Evolutionary conservation across 2,888 invertebrate species (phyloP).

Genomic region (Luperina testacea): DNA sequence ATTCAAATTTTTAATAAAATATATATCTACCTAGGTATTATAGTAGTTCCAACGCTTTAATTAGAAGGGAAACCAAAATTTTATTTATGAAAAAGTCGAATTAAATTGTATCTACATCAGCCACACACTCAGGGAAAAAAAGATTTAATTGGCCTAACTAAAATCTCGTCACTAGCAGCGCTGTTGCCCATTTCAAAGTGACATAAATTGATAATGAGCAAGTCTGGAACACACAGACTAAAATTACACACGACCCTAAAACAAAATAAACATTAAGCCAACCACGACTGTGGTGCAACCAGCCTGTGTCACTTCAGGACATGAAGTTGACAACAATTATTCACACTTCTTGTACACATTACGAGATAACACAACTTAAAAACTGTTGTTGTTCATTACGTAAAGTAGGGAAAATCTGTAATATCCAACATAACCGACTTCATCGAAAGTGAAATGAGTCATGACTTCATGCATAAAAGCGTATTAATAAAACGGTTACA

Average conservation of each 20-base stretch:
- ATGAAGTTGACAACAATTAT: slow-evolving; percentile 38
- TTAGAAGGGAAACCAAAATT: not conserved
- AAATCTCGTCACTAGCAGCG: not conserved
- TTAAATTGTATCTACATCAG: not conserved
- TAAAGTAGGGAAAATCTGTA: slow-evolving; percentile 27
- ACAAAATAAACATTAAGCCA: slow-evolving; percentile 21
- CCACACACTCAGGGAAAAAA: no score
- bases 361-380: not conserved
- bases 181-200: not conserved
- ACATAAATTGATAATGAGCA: slow-evolving; percentile 5
- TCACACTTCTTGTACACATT: slow-evolving; percentile 35
- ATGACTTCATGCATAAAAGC: slow-evolving; percentile 36
- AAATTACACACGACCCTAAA: slow-evolving; percentile 4
- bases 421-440: slow-evolving; percentile 20
- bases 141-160: not conserved
- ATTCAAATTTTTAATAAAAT: not conserved
- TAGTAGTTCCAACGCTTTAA: not conserved
- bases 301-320: slow-evolving; percentile 36
- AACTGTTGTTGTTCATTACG: slow-evolving; percentile 11
- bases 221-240: not conserved
- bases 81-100: slow-evolving; percentile 5
- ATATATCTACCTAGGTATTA: not conserved
- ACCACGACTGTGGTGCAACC: slow-evolving; percentile 14
- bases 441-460: slow-evolving; percentile 53
- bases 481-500: slow-evolving; percentile 34